phyloP scores from a whole-genome alignment of 2,888 invertebrate genomes.

The Abrostola tripartita region DNA sequence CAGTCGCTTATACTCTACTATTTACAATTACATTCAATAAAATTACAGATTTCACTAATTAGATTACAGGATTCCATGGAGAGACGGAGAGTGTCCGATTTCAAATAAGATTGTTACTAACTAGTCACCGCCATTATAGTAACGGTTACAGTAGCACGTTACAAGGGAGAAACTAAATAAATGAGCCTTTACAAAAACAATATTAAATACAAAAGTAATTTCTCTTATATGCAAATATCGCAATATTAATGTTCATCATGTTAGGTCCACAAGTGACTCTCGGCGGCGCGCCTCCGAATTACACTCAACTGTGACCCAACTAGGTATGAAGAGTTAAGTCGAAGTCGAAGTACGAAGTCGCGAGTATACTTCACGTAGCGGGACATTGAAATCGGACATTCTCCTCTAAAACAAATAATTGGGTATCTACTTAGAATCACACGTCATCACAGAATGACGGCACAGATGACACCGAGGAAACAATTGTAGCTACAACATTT shows the following conservation, averaged over 20 bases:
- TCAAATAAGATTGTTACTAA: not conserved
- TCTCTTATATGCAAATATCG: too few species aligned
- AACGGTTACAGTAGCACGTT: too few species aligned
- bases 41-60: constrained; percentile 41
- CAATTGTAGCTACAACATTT: constrained; percentile 67
- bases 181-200: too few species aligned
- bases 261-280: too few species aligned
- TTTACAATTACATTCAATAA: constrained; percentile 70
- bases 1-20: constrained; percentile 84
- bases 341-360: not conserved
- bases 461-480: constrained; percentile 44
- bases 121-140: not conserved
- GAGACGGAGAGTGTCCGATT: not conserved
- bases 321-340: not conserved
- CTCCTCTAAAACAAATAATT: constrained; percentile 15
- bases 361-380: not conserved
- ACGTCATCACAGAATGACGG: constrained; percentile 36
- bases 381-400: constrained; percentile 20
- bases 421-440: constrained; percentile 22
- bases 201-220: too few species aligned
- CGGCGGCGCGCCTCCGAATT: too few species aligned
- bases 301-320: too few species aligned
- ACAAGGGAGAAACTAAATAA: not conserved
- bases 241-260: too few species aligned
- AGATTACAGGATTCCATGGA: constrained; percentile 20